phyloP scores from a whole-genome alignment of 2,797 vertebrate species.

The Sparus aurata region DNA sequence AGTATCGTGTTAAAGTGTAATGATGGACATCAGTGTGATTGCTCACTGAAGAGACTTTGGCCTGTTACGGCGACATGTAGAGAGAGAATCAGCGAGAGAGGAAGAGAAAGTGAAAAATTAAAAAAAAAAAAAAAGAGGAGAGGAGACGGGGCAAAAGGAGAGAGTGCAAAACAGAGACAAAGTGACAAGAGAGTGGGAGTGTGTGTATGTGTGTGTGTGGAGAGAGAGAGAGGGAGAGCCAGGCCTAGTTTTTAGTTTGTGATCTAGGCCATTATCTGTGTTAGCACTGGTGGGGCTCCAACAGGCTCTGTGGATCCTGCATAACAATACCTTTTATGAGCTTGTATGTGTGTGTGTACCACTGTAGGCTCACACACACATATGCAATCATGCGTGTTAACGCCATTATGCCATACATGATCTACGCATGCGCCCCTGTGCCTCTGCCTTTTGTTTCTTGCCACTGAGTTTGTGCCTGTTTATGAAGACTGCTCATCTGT shows the following conservation, averaged over 20 bases:
- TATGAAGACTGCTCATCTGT: constrained; percentile 28
- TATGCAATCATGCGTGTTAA: constrained; percentile 65
- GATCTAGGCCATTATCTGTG: constrained; percentile 91
- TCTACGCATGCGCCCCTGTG: constrained; percentile 52
- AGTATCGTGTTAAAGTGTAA: constrained; percentile 42
- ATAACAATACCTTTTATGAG: constrained; percentile 85
- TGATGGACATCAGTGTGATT: constrained; percentile 23
- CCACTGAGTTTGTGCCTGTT: constrained; percentile 59
- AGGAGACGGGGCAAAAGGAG: constrained; percentile 50
- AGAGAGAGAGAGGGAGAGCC: constrained; percentile 52
- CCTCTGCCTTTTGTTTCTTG: constrained; percentile 58
- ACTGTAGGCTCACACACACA: constrained; percentile 34
- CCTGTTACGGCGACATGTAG: constrained; percentile 31
- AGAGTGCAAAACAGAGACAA: constrained; percentile 64
- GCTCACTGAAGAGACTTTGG: constrained; percentile 25
- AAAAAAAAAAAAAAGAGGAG: constrained; percentile 32
- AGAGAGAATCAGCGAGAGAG: constrained; percentile 25
- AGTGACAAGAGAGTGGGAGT: constrained; percentile 55
- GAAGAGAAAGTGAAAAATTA: constrained; percentile 12
- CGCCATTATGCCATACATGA: constrained; percentile 59
- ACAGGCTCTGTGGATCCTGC: constrained; percentile 83
- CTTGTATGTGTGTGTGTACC: constrained; percentile 46
- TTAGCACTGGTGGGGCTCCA: constrained; percentile 88
- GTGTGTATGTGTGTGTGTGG: constrained; percentile 37
- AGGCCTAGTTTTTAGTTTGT: constrained; percentile 88